These are phyloP conservation scores for Dinocampus coccinellae DNA, from an alignment of 2,888 invertebrate genomes.

Conservation along the genomic window DNA sequence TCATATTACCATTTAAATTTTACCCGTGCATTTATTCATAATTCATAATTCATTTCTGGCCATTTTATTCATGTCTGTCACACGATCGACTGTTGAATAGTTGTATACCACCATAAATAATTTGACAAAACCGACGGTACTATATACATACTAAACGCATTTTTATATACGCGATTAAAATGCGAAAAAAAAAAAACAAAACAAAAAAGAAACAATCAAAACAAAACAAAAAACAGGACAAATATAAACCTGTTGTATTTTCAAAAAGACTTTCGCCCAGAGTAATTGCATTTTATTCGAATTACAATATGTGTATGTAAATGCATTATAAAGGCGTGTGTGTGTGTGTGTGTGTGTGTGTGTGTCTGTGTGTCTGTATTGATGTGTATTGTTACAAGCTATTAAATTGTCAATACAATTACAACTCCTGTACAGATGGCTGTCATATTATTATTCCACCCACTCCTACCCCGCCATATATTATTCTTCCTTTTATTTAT, in stretches of 20 bases:
- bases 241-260: background rate
- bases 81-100: conserved; percentile 1
- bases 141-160: too few relatives aligned
- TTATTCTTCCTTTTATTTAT: background rate
- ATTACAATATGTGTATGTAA: background rate
- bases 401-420: background rate
- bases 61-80: background rate
- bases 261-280: background rate
- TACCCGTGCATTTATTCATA: background rate
- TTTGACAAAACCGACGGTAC: background rate
- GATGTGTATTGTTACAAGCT: conserved; percentile 1
- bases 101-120: background rate
- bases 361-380: conserved; percentile 8
- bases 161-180: too few relatives aligned
- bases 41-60: background rate
- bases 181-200: too few relatives aligned
- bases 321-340: background rate
- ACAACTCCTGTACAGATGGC: background rate
- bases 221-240: background rate
- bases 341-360: background rate
- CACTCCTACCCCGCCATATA: background rate
- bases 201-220: background rate
- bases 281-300: background rate
- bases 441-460: background rate
- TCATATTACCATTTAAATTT: background rate